Evolutionary conservation across 1,140 invertebrate genomes (phyloP).

Genomic region (Globodera ellingtonae): DNA sequence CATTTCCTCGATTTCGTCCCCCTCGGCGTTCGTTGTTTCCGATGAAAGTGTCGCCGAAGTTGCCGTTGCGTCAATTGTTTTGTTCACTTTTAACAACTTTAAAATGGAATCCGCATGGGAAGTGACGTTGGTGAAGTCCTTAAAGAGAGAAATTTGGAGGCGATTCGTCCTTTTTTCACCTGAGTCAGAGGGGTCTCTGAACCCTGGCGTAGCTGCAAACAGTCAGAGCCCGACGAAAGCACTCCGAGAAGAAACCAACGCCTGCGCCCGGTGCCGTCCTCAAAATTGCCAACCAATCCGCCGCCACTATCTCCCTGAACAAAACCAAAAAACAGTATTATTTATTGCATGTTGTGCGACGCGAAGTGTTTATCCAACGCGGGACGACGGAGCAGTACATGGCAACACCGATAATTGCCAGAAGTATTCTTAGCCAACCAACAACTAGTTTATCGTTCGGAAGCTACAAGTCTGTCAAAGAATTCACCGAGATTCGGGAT

Average conservation of each 20-base stretch:
- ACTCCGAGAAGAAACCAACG: constrained; percentile 21
- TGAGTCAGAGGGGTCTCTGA: background rate
- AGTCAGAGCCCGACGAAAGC: constrained; percentile 1
- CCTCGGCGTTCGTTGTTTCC: background rate
- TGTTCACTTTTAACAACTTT: background rate
- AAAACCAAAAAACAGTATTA: background rate
- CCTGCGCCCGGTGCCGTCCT: constrained; percentile 11
- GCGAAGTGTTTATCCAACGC: background rate
- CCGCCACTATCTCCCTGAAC: constrained; percentile 20
- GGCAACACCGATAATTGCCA: no score
- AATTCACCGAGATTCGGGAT: no score
- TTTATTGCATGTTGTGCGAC: background rate
- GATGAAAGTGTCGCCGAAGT: background rate
- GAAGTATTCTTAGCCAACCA: no score
- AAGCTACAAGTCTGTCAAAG: no score
- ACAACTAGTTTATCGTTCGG: no score
- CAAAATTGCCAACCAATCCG: constrained; percentile 14
- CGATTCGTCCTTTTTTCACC: background rate
- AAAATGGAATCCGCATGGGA: background rate
- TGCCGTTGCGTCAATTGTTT: background rate
- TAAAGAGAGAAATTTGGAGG: background rate
- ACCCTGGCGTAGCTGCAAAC: background rate
- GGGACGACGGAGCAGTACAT: no score
- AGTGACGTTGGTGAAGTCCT: background rate
- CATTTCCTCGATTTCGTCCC: background rate